Base-by-base conservation (phyloP, 2,797 vertebrate species). In the Xiphorhynchus erythropygius region DNA sequence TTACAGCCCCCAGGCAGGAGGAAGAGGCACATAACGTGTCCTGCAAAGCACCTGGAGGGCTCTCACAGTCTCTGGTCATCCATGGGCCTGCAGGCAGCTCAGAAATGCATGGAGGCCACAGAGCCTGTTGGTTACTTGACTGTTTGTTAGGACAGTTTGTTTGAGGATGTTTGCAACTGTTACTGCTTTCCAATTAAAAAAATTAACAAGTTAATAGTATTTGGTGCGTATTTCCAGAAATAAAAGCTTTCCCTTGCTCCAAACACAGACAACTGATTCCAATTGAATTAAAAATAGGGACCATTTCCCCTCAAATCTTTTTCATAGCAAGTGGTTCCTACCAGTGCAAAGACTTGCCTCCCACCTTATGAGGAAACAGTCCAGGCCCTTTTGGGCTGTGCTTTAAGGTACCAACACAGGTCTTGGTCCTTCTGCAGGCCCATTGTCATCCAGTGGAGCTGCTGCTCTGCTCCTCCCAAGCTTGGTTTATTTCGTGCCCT, bases 361-460 rank as follows among this genome's bases (percentile, higher is more conserved):
- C 32, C 17, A 5, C 23, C 5, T 1, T 3, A 0, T 8, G 21
- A 83, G 33, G 44, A 24, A 59, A n/a, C 2, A 7, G 19, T 25
- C n/a, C 25, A 41, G 41, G 42, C 30, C 6, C 37, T 56, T 28
- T n/a, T 14, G 55, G 22, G 16, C 12, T 0, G 1, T 33, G 32
- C 13, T n/a, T 15, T 23, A 33, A 49, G 22, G 18, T 14, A 32
- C 32, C 25, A 56, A 27, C 71, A 27, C 18, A 70, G 23, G 10
- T n/a, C 62, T 41, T 24, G 11, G 15, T 28, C 59, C 50, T 37
- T 49, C 33, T 37, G 33, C 25, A 53, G 39, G 50, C 80, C 69
- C 28, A 1, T 39, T 68, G 12, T 44, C 39, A 71, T 17, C 17
- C 19, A 21, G 19, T 14, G 17, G 24, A 39, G 47, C 47, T 79